Conservation (phyloP, 1,140 invertebrate species). For the Hylaeus volcanicus region DNA sequence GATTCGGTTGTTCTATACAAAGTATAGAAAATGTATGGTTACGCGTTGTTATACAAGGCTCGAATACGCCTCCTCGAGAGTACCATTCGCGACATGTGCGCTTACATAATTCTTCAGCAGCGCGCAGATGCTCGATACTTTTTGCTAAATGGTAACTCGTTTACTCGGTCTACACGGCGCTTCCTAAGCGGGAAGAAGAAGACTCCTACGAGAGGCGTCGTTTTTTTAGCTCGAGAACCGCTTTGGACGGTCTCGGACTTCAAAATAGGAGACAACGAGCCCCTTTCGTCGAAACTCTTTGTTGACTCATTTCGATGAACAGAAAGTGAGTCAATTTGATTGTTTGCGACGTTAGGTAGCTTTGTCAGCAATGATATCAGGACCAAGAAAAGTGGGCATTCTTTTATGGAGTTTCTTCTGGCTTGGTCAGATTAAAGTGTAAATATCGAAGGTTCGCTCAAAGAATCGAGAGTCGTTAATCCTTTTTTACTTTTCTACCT, state of each 20-base stretch:
- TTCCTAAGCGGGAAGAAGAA: not conserved
- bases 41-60: not conserved
- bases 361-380: constrained; percentile 24
- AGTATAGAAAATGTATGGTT: not conserved
- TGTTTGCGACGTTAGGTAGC: not conserved
- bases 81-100: not conserved
- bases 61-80: not conserved
- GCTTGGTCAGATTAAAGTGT: not conserved
- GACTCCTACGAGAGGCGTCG: not conserved
- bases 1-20: too few species aligned
- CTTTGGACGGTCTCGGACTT: not conserved
- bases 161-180: not conserved
- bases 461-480: not conserved
- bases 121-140: not conserved
- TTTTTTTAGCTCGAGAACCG: too few species aligned
- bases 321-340: not conserved
- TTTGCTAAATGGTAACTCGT: not conserved
- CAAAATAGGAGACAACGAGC: constrained; percentile 8
- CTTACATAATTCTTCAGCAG: not conserved
- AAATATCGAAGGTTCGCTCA: not conserved
- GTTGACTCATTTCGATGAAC: constrained; percentile 11
- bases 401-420: not conserved
- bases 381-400: not conserved
- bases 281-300: not conserved
- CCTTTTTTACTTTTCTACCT: not conserved